Conservation (phyloP, 2,888 invertebrate genomes). For the Agrenia bidenticulata region DNA sequence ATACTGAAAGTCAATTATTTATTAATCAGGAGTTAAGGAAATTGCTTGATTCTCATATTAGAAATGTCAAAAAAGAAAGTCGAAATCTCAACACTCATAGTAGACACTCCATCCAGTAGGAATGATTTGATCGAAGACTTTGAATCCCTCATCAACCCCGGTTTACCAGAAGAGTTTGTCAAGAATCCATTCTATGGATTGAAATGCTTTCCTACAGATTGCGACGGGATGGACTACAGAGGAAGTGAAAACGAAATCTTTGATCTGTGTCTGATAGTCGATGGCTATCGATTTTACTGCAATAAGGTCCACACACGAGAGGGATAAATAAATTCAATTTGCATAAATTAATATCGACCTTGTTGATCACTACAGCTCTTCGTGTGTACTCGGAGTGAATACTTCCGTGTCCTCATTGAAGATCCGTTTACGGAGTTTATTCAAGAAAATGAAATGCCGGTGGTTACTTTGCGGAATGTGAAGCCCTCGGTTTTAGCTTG, state of each 20-base stretch:
- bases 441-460: constrained; percentile 46
- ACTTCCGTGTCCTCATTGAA: constrained; percentile 56
- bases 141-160: constrained; percentile 56
- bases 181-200: constrained; percentile 49
- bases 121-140: constrained; percentile 56
- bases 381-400: constrained; percentile 59
- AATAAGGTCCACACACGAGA: constrained; percentile 57
- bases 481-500: constrained; percentile 56
- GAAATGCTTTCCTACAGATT: neutral
- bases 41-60: constrained; percentile 42
- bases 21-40: neutral
- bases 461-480: neutral
- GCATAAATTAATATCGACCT: neutral
- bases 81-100: constrained; percentile 56
- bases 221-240: constrained; percentile 5
- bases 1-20: neutral
- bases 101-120: constrained; percentile 55
- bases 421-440: constrained; percentile 57
- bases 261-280: constrained; percentile 58
- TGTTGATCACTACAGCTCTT: constrained; percentile 55
- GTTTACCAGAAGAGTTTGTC: constrained; percentile 56
- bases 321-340: constrained; percentile 2
- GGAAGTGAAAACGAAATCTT: constrained; percentile 28
- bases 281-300: constrained; percentile 57
- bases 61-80: constrained; percentile 53